Evolutionary conservation across 2,113 vertebrate species (phyloP), one percentile per base, ranked within the genome.

Genomic region (Oreamnos americanus): DNA sequence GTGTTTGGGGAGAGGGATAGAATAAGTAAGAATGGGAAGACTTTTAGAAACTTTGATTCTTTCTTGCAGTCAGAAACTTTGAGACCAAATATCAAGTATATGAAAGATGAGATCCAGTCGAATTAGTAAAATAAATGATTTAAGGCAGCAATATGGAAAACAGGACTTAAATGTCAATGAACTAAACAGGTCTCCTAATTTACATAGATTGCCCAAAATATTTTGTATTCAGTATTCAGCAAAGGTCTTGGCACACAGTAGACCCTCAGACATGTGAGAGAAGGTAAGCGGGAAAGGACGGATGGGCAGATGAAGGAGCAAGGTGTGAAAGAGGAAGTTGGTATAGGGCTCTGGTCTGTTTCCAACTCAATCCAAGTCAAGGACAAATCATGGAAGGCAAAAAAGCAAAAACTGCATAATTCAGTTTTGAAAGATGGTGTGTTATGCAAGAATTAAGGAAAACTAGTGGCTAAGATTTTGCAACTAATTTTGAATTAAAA

Each of bases 121-220:
- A 88, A 96, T 23, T 49, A 89, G 12, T 60, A 47, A 92, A 92
- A n/a, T 76, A 81, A 36, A 51, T 82, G 7, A 91, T 94, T 90
- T 78, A 95, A 88, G 91, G 33, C n/a, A 74, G 19, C 51, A 87
- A 62, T 47, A 30, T 57, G 16, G 21, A 36, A 93, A 94, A 87
- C 4, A 39, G 15, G 11, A 89, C 6, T 51, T 47, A 78, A 86
- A 89, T 79, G 71, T 86, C 60, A 96, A 87, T 43, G 4, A 78
- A 57, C 7, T 26, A 88, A 89, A 45, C 1, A 51, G 26, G n/a
- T 23, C 5, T 51, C 3, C 33, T 67, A n/a, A 90, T 55, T 86
- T n/a, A 57, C n/a, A 74, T 21, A 7, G 0, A 19, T 28, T 71
- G 11, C 87, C 12, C 33, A 55, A 58, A 19, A n/a, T 53, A 47